Base-by-base conservation (phyloP, 2,797 vertebrate genomes). In the Cuculus canorus region DNA sequence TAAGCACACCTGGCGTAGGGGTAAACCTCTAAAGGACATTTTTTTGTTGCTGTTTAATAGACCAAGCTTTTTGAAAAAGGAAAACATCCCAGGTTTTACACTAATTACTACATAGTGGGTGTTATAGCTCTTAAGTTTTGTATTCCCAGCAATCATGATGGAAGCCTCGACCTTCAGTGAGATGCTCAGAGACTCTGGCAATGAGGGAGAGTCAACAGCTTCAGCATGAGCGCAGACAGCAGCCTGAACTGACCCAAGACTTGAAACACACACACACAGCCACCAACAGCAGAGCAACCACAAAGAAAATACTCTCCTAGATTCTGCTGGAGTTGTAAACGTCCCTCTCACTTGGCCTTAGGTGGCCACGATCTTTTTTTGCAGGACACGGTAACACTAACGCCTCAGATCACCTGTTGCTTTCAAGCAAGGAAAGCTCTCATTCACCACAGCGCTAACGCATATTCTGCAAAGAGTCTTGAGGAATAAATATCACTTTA, bases 371-470 rank as follows among this genome's bases (percentile, higher is more conserved):
- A 30, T 61, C 45, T 87, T 56, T 70, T 37, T 21, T n/a, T 28
- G 17, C 15, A 39, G 3, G 9, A 47, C 30, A 3, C 0, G 0
- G 45, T 5, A 68, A 17, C 24, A 16, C 56, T 2, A 0, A 32
- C 7, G 39, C 14, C 53, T 70, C 41, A 22, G 33, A 33, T 25
- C 7, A 13, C 37, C 12, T 8, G 0, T 12, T 25, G 41, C 27
- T 56, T 52, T 43, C 57, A 28, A 30, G 64, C 15, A 43, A 28
- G 50, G 37, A 30, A 48, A 35, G 4, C 1, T 0, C 22, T 72
- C 41, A 7, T 9, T 30, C 2, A 1, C 8, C 14, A 11, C 1
- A 1, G 5, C 10, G 1, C 21, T 75, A 11, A 23, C 3, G 28
- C 9, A 6, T 16, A 37, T 24, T n/a, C 66, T 0, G 0, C 43